A percentile compares a stretch with the other conserved stretches of the same genome.
These are phyloP conservation scores for Drosophila multiciliata DNA, from an alignment of 2,888 invertebrate genomes.

Conservation along the genomic window DNA sequence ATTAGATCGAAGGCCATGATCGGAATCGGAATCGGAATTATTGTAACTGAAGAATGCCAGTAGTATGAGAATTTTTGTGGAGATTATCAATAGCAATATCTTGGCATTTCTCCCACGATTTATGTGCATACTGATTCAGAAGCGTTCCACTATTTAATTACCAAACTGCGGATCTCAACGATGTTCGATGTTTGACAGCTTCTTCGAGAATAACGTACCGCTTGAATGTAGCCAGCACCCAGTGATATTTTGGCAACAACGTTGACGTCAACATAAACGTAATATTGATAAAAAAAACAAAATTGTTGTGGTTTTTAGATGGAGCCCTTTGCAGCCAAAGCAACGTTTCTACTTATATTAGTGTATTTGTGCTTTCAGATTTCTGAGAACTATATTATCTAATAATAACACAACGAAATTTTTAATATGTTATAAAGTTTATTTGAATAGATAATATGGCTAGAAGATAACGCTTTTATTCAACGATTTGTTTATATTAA, in stretches of 20 bases:
- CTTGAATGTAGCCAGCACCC: background rate
- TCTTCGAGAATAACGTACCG: conserved; percentile 9
- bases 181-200: conserved; percentile 25
- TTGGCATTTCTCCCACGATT: conserved; percentile 21
- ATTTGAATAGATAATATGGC: too few species aligned
- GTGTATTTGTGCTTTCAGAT: too few species aligned
- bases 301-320: too few species aligned
- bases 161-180: background rate
- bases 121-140: conserved; percentile 31
- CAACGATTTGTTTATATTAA: too few species aligned
- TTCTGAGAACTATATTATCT: too few species aligned
- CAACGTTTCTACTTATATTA: too few species aligned
- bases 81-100: conserved; percentile 31
- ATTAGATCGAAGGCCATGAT: too few species aligned
- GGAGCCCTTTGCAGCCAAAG: too few species aligned
- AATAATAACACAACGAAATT: too few species aligned
- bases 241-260: background rate
- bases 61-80: conserved; percentile 35
- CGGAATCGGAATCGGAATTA: background rate
- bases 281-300: background rate
- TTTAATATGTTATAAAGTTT: too few species aligned
- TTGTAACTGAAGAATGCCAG: conserved; percentile 14
- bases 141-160: background rate
- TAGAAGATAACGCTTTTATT: too few species aligned
- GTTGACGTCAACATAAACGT: background rate